Conservation (phyloP, 2,888 invertebrate genomes). For the Drosophila anomalipes region DNA sequence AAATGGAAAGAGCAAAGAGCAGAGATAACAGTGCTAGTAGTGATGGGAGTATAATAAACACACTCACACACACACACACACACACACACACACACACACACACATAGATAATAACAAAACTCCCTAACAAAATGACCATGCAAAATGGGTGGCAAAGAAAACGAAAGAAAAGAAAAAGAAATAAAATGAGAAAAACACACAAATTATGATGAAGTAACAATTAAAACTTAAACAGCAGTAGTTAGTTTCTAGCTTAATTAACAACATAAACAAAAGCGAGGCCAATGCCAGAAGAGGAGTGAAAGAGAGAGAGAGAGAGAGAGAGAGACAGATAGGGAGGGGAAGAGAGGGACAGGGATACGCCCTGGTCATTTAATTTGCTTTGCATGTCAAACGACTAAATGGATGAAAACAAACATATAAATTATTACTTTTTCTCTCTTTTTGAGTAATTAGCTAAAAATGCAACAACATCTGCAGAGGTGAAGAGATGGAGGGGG, state of each 20-base stretch:
- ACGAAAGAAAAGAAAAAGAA: neutral
- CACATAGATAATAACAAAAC: conserved; percentile 23
- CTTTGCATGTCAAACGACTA: conserved; percentile 34
- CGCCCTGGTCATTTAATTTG: conserved; percentile 21
- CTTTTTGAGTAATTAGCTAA: conserved; percentile 31
- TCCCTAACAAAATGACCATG: conserved; percentile 35
- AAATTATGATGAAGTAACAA: conserved; percentile 67
- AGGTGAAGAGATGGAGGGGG: neutral
- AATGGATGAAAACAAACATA: conserved; percentile 2
- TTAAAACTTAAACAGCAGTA: conserved; percentile 73
- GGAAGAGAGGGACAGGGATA: conserved; percentile 3
- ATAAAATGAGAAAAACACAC: conserved; percentile 14
- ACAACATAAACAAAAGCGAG: conserved; percentile 66
- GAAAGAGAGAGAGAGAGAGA: conserved; percentile 1
- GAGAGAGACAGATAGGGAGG: neutral
- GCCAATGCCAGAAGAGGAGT: conserved; percentile 16
- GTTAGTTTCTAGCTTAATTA: conserved; percentile 69
- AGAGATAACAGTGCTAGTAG: neutral
- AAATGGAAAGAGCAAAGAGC: neutral
- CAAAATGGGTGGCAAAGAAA: conserved; percentile 18
- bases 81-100: conserved; percentile 5
- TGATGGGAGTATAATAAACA: conserved; percentile 10
- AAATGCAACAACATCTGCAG: conserved; percentile 28
- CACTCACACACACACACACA: neutral
- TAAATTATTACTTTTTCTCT: conserved; percentile 11